Evolutionary conservation across 1,140 invertebrate genomes (phyloP), one percentile per base, ranked within the genome.

Genomic region (Eulimnadia texana): DNA sequence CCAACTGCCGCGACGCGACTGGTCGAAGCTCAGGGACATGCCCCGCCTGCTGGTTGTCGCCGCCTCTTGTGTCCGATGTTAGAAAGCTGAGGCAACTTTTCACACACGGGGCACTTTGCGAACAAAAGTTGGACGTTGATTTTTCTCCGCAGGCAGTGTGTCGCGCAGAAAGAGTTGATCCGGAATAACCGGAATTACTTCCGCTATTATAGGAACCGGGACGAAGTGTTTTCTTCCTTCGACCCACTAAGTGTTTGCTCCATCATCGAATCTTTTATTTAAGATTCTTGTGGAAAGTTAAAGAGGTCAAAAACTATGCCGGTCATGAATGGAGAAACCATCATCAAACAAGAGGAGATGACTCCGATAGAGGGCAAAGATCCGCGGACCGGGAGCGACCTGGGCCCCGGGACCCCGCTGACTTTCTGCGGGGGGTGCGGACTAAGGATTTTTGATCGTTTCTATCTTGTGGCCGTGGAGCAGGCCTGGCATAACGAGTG

Each of bases 401-500:
- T 57, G 22, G 55, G 55, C 22, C 24, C 50, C 29, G 62, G 59
- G 24, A 64, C 47, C 20, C 58, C 58, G 42, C 68, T 70, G 11
- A 67, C 68, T 56, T 77, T 82, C 23, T 94, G 90, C 73, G 87
- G 88, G 16, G 90, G 89, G n/a, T 93, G 90, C 70, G 85, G 87
- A 1, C 73, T 79, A 3, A 76, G 81, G 62, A 93, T 94, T 71
- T 79, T 84, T 61, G 92, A 96, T 77, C 77, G 89, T 65, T 94
- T 84, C 76, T 94, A 93, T 72, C 80, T 94, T 23, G 77, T 85
- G 63, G 89, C 88, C 1, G 89, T 90, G 22, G 90, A 94, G 69
- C 80, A 86, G 63, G 85, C 87, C 68, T 94, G 90, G 91, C 91
- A 94, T 72, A 84, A 84, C 29, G 77, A 80, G 61, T 95, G 91